Evolutionary conservation across 1,140 invertebrate genomes (phyloP).

Genomic region (Coenobita brevimanus): DNA sequence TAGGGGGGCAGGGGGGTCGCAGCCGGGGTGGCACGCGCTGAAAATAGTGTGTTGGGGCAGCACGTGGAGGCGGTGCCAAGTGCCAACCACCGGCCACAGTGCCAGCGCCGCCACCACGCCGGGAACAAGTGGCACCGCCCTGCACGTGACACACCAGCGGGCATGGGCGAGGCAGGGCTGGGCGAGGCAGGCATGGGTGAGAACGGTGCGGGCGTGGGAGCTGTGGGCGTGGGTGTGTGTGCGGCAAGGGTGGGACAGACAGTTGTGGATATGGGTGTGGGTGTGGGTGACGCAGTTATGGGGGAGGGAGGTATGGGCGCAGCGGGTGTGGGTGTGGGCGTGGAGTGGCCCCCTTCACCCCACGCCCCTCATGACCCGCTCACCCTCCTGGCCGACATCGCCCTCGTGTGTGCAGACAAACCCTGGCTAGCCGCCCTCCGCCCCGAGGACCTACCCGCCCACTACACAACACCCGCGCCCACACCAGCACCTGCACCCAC

Average conservation of each 20-base stretch:
- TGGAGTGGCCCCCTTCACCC: constrained; percentile 45
- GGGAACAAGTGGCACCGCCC: constrained; percentile 50
- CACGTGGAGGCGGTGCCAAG: constrained; percentile 41
- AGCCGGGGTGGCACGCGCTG: neutral
- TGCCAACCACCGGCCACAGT: constrained; percentile 65
- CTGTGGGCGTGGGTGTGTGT: constrained; percentile 14
- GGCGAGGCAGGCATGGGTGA: neutral
- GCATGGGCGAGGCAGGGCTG: neutral
- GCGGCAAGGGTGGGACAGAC: constrained; percentile 30
- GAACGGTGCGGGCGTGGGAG: neutral
- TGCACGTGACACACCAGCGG: no score
- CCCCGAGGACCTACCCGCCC: constrained; percentile 50
- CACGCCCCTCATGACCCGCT: constrained; percentile 43
- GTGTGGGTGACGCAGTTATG: constrained; percentile 16
- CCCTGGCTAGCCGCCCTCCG: constrained; percentile 53
- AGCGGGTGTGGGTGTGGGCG: constrained; percentile 14
- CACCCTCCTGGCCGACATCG: constrained; percentile 61
- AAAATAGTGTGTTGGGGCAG: constrained; percentile 56
- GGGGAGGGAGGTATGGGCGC: neutral
- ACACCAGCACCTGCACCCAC: constrained; percentile 17
- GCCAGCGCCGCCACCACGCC: constrained; percentile 40
- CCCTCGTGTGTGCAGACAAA: constrained; percentile 54
- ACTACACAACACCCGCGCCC: constrained; percentile 45
- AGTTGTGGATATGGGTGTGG: neutral
- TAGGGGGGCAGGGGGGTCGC: neutral